A percentile compares a stretch with the other conserved stretches of the same genome.
Conservation (phyloP, 1,140 invertebrate species). For the Melipona quadrifasciata region DNA sequence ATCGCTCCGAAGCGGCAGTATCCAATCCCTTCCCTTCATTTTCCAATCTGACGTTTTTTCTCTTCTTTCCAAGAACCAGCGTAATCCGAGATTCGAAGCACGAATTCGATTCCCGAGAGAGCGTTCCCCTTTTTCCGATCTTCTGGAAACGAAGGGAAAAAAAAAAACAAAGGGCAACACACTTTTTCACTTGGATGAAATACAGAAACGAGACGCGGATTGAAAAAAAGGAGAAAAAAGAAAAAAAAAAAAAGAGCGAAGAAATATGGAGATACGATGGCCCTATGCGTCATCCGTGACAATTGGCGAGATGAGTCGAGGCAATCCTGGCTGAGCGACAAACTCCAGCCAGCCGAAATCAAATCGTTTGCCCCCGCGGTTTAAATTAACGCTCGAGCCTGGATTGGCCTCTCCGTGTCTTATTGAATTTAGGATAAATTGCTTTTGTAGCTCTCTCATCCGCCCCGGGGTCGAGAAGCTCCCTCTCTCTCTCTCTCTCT, state of each 20-base stretch:
- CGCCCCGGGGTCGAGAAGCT: too few species aligned
- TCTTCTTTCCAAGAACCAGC: background rate
- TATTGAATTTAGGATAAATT: constrained; percentile 68
- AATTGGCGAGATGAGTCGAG: constrained; percentile 29
- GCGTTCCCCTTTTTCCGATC: background rate
- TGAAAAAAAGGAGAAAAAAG: background rate
- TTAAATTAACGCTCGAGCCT: constrained; percentile 57
- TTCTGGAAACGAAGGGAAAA: background rate
- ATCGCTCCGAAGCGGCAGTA: background rate
- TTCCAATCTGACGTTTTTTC: background rate
- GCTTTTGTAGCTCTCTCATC: constrained; percentile 48
- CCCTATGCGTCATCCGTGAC: background rate
- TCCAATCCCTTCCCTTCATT: background rate
- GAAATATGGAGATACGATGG: background rate
- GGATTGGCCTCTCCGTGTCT: constrained; percentile 55
- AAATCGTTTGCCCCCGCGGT: constrained; percentile 20
- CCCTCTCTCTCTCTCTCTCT: background rate
- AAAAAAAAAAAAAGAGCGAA: background rate
- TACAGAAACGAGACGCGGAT: background rate
- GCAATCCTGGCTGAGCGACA: constrained; percentile 22
- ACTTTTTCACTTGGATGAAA: background rate
- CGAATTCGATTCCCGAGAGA: background rate
- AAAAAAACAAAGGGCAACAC: background rate
- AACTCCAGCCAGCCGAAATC: constrained; percentile 21
- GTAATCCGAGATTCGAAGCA: background rate